Base-by-base conservation (phyloP, 2,113 vertebrate species). In the Odocoileus hemionus region DNA sequence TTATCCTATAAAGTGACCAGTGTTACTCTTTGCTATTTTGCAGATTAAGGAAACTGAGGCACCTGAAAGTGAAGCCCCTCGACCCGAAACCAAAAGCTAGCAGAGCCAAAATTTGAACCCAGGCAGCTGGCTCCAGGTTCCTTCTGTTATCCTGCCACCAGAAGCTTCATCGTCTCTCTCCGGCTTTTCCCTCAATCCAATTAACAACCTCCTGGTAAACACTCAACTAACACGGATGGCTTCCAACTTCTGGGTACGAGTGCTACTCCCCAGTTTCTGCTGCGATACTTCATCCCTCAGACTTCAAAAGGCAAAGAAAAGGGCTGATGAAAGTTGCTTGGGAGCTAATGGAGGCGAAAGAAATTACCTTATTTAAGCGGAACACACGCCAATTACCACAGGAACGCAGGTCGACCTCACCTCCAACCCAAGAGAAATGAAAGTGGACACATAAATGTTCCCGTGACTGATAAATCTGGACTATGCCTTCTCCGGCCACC, bases 1-100 rank as follows among this genome's bases (percentile, higher is more conserved):
- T 61, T 90, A 93, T 26, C 19, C 55, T 87, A 33, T 28, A 14
- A 54, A 84, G 17, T 11, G 26, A 7, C n/a, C 86, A 36, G 36
- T 55, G n/a, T 76, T 78, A 94, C 21, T 85, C 47, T 33, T 47
- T 19, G 74, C 54, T 92, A 82, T n/a, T 96, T 84, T 74, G 50
- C 50, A 95, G 30, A 58, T 45, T 23, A 60, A 95, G 33, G 55
- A 94, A 94, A 91, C 54, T 6, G 57, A 96, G 80, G 25, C 60
- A 79, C 33, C 25, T 83, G 19, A 6, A 94, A 94, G 30, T 11
- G 23, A 91, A 61, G 52, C 21, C 45, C 64, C 57, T 52, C 19
- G 61, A 96, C 9, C 52, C 79, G 52, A 98, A 97, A 89, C 28
- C 39, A 89, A 87, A 96, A 98, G 58, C 47, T 30, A 45, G n/a